Evolutionary conservation across 2,113 vertebrate species (phyloP), one percentile per base, ranked within the genome.

Genomic region (Podocnemis expansa): DNA sequence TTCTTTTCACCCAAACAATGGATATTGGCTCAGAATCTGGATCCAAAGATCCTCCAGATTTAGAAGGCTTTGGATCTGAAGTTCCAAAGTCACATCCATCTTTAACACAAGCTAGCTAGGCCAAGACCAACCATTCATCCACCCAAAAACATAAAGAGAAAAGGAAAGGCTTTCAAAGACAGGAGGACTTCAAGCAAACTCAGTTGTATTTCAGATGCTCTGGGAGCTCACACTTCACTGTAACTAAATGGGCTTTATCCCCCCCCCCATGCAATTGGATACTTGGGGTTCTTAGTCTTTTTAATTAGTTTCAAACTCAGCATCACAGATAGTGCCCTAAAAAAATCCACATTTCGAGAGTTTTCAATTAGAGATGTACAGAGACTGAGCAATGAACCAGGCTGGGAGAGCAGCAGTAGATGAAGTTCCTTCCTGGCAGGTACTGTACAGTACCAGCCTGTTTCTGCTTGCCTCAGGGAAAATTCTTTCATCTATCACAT

Each of bases 391-490:
- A 87, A 94, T n/a, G 89, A 81, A 41, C 80, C 70, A 93, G 82
- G 75, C 51, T 29, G 91, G 73, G 45, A 75, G 82, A 90, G 73
- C 87, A 92, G 60, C 52, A 84, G 55, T 51, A 87, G 73, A 82
- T 93, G 91, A 96, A 97, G 73, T 67, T 73, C 25, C 8, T 0
- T 87, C 91, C 91, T 82, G 73, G 73, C 80, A 92, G 96, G 91
- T 91, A 89, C 52, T 85, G 45, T 88, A 84, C 63, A 80, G 34
- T 70, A 94, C 85, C 94, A 83, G 82, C 84, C 89, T 92, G 51
- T 92, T 95, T 92, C 91, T 87, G 78, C 89, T 91, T 94, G 96
- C 97, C 93, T 94, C 80, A n/a, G 93, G 96, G 87, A 87, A 96
- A 88, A 90, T 93, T 76, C 82, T 96, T 96, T 96, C 88, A 96